phyloP scores from a whole-genome alignment of 2,113 vertebrate species.

The Cyanistes caeruleus region DNA sequence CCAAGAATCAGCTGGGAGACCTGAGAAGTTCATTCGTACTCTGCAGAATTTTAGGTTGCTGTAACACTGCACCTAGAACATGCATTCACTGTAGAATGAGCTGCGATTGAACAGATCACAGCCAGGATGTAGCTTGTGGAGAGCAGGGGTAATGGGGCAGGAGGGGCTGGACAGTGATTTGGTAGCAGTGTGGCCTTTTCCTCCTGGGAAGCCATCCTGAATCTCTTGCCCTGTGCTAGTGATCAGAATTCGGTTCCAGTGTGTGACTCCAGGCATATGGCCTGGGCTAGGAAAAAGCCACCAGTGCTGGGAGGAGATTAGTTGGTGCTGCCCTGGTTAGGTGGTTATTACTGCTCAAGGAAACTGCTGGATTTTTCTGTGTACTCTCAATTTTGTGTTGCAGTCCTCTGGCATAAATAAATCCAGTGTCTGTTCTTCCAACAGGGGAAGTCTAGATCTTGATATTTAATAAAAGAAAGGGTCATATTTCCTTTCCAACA shows the following conservation, averaged over 20 bases:
- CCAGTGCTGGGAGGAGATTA: neutral
- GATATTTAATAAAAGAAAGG: neutral
- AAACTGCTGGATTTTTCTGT: neutral
- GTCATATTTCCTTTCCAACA: neutral
- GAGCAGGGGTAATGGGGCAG: neutral
- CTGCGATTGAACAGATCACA: neutral
- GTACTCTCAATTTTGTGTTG: neutral
- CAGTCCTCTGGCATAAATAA: neutral
- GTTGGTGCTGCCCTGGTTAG: neutral
- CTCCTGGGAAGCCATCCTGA: neutral
- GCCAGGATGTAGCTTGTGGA: neutral
- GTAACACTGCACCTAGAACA: accelerated
- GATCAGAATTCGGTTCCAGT: neutral
- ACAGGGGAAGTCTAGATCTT: neutral
- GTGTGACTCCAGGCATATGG: neutral
- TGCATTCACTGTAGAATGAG: neutral
- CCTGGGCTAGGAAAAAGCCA: neutral
- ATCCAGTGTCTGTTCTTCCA: neutral
- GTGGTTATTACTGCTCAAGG: neutral
- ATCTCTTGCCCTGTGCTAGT: neutral
- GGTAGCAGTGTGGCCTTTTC: neutral
- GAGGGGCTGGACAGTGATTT: neutral
- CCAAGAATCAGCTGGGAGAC: neutral
- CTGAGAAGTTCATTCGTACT: neutral
- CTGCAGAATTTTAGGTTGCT: neutral